Percentiles rank a stretch among this genome's conserved stretches.
phyloP scores from a whole-genome alignment of 2,113 vertebrate species.

The Picathartes gymnocephalus region DNA sequence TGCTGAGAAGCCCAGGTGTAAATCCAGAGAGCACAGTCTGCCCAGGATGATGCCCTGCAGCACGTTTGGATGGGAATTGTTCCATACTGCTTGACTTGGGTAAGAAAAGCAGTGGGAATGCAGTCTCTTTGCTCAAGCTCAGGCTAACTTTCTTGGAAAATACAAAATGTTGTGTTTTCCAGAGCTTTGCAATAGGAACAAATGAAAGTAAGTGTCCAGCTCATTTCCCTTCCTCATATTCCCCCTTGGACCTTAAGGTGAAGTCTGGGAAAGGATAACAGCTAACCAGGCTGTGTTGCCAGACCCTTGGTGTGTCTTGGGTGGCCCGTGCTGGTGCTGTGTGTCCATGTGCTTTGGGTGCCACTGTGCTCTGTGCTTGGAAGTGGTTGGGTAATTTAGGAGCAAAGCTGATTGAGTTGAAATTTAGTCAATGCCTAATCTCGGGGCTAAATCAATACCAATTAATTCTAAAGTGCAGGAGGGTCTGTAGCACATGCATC shows the following conservation, averaged over 20 bases:
- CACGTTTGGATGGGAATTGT: neutral
- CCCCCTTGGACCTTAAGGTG: neutral
- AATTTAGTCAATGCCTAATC: slow-evolving; percentile 22
- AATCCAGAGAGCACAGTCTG: neutral
- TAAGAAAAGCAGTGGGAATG: neutral
- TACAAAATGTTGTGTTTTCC: neutral
- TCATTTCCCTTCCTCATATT: neutral
- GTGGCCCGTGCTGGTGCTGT: neutral
- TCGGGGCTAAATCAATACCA: slow-evolving; percentile 41
- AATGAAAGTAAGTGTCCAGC: neutral
- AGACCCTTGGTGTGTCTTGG: neutral
- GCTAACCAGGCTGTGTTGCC: neutral
- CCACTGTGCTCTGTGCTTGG: neutral
- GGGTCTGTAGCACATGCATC: neutral
- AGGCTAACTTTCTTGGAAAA: neutral
- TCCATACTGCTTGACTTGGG: neutral
- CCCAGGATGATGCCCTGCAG: neutral
- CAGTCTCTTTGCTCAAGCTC: neutral
- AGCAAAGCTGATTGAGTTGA: neutral
- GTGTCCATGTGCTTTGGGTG: neutral
- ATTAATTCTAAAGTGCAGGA: slow-evolving; percentile 15
- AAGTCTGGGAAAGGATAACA: neutral
- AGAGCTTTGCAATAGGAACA: neutral
- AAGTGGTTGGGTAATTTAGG: neutral
- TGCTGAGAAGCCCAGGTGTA: neutral